A percentile compares a stretch with the other conserved stretches of the same genome.
Conservation (phyloP, 2,113 vertebrate species). For the pig (Sus scrofa) region T2T-Sscrofa CM000813.6:65225001-65225500, state of each 20-base stretch:
- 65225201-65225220: too few species aligned
- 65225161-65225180: too few species aligned
- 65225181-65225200: too few species aligned
- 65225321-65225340: too few species aligned
- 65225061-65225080: too few species aligned
- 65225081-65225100: neutral
- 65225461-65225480: fast-evolving
- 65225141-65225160: neutral
- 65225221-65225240: too few species aligned
- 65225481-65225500: too few species aligned
- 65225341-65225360: too few species aligned
- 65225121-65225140: neutral
- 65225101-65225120: neutral
- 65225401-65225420: neutral
- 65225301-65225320: too few species aligned
- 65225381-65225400: neutral
- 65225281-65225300: too few species aligned
- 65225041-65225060: neutral
- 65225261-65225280: too few species aligned
- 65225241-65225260: too few species aligned
- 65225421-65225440: neutral
- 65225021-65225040: neutral
- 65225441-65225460: neutral
- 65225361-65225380: neutral
- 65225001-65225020: neutral